Evolutionary conservation across 2,888 invertebrate genomes (phyloP).

Genomic region (Lasioglossum calceatum): DNA sequence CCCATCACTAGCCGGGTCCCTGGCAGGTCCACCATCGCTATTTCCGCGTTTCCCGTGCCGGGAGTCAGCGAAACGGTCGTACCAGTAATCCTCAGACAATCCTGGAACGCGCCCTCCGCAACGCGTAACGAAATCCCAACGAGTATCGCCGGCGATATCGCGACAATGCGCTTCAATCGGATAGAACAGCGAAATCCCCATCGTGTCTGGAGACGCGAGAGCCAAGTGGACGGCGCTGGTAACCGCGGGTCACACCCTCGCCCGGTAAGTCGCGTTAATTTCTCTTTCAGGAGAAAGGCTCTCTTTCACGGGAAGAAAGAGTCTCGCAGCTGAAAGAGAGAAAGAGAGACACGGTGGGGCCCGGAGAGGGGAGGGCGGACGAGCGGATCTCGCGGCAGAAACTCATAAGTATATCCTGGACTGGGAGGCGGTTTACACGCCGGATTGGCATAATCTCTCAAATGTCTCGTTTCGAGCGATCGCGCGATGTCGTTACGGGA

Average conservation of each 20-base stretch:
- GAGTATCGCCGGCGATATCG: constrained; percentile 5
- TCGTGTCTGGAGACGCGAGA: constrained; percentile 5
- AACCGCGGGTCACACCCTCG: constrained; percentile 38
- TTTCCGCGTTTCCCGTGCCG: neutral
- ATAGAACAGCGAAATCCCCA: constrained; percentile 27
- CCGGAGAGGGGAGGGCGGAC: neutral
- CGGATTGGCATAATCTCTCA: constrained; percentile 82
- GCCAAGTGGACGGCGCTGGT: neutral
- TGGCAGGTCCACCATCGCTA: neutral
- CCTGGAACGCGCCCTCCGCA: neutral
- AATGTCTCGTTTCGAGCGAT: constrained; percentile 82
- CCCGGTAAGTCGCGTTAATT: constrained; percentile 47
- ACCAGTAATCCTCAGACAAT: constrained; percentile 10
- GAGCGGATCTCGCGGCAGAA: constrained; percentile 20
- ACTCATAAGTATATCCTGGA: constrained; percentile 56
- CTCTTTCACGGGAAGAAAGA: neutral
- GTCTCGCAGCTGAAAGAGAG: neutral
- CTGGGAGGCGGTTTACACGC: constrained; percentile 59
- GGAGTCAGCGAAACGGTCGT: neutral
- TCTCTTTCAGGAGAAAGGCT: constrained; percentile 31
- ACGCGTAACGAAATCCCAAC: neutral
- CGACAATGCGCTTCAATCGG: constrained; percentile 28
- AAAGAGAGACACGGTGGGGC: neutral
- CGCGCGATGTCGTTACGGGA: constrained; percentile 76
- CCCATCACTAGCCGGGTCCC: neutral